A percentile compares a stretch with the other conserved stretches of the same genome.
Evolutionary conservation across 2,888 invertebrate genomes (phyloP).

Genomic region (Apotomis capreana): DNA sequence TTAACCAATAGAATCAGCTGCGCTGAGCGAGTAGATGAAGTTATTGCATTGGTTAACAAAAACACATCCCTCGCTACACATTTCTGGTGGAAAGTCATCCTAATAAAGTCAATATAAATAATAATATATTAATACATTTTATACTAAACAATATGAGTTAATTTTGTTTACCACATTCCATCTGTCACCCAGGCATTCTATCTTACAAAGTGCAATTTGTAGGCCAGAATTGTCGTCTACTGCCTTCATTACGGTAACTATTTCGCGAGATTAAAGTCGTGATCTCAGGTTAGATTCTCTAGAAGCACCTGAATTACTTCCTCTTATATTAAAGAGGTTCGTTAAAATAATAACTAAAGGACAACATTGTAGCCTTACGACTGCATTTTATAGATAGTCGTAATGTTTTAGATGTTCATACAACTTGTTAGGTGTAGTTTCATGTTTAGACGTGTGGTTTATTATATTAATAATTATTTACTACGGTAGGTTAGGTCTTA

Average conservation of each 20-base stretch:
- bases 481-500: too few relatives aligned
- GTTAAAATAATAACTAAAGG: constrained; percentile 16
- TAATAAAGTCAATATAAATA: too few relatives aligned
- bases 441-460: not conserved
- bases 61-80: too few relatives aligned
- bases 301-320: constrained; percentile 35
- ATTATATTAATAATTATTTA: too few relatives aligned
- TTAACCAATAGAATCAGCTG: too few relatives aligned
- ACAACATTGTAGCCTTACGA: not conserved
- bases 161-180: not conserved
- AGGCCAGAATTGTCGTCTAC: not conserved
- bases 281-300: constrained; percentile 20
- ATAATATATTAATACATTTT: too few relatives aligned
- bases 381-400: not conserved
- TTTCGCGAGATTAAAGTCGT: constrained; percentile 32
- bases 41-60: too few relatives aligned
- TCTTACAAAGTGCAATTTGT: constrained; percentile 11
- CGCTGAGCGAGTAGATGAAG: too few relatives aligned
- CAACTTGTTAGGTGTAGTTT: not conserved
- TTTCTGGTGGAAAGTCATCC: too few relatives aligned
- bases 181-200: not conserved
- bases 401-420: not conserved
- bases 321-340: constrained; percentile 20
- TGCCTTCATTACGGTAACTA: constrained; percentile 8
- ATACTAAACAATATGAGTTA: too few relatives aligned